Percentiles rank a stretch among this genome's conserved stretches.
Conservation (phyloP, 2,113 vertebrate genomes). For the Chionomys nivalis region DNA sequence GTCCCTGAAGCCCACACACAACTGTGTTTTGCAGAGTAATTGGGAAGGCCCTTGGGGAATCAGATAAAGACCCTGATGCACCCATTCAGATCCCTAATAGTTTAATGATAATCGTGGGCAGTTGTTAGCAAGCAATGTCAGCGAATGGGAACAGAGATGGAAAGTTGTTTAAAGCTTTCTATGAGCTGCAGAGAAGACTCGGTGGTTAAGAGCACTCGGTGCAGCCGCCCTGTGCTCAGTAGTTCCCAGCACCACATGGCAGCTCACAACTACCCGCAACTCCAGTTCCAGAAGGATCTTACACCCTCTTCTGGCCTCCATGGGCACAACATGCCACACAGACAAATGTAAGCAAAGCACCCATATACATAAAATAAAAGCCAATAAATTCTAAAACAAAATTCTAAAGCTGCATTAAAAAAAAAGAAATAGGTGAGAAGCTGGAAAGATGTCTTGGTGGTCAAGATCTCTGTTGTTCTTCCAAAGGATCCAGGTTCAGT, state of each 20-base stretch:
- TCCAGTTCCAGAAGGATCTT: not conserved
- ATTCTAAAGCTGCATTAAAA: not conserved
- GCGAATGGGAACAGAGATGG: not conserved
- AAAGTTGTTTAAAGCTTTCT: not conserved
- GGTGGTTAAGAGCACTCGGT: not conserved
- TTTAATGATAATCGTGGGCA: not conserved
- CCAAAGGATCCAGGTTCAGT: not conserved
- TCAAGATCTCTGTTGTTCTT: not conserved
- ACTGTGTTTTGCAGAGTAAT: not conserved
- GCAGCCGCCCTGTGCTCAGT: not conserved
- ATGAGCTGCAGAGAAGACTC: not conserved
- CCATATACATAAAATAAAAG: not conserved
- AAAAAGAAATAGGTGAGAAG: not conserved
- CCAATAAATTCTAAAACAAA: not conserved
- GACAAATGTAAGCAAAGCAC: not conserved
- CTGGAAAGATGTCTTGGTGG: not conserved
- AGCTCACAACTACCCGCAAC: not conserved
- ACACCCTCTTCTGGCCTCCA: not conserved
- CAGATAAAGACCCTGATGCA: not conserved
- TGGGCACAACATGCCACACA: too few relatives aligned
- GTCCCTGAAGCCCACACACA: not conserved
- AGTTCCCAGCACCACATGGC: not conserved
- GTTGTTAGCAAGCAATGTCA: not conserved
- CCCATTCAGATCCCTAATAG: not conserved
- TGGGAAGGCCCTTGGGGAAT: not conserved